Conservation (phyloP, 2,113 vertebrate genomes). For the Dissostichus mawsoni region DNA sequence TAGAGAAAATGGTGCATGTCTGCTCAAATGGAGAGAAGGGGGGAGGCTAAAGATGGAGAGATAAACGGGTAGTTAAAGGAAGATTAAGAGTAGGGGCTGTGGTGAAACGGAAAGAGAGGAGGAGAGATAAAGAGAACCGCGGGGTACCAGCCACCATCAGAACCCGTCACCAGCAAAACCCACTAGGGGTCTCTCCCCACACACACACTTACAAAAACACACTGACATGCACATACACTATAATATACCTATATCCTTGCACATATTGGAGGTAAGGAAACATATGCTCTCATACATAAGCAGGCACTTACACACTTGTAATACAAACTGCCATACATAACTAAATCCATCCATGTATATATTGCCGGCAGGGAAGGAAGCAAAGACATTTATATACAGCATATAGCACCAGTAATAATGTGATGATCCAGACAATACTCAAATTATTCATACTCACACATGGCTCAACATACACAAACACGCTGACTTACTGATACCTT, state of each 20-base stretch:
- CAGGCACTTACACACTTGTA: constrained; percentile 14
- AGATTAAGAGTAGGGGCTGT: constrained; percentile 53
- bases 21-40: constrained; percentile 36
- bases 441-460: constrained; percentile 42
- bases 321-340: constrained; percentile 27
- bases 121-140: constrained; percentile 50
- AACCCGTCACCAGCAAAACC: constrained; percentile 40
- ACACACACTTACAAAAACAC: neutral
- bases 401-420: constrained; percentile 29
- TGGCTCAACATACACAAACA: constrained; percentile 24
- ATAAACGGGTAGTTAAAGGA: constrained; percentile 50
- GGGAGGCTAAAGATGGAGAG: constrained; percentile 51
- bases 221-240: neutral
- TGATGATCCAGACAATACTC: constrained; percentile 12
- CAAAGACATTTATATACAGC: constrained; percentile 37
- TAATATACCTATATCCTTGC: neutral
- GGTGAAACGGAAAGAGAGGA: constrained; percentile 28
- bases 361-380: neutral
- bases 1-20: constrained; percentile 76
- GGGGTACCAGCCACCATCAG: constrained; percentile 55
- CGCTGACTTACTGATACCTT: constrained; percentile 17
- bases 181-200: constrained; percentile 1
- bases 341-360: constrained; percentile 14
- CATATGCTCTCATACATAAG: constrained; percentile 29
- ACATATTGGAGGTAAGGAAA: constrained; percentile 2